Base-by-base conservation (phyloP, 1,140 invertebrate genomes). In the Diprion similis region DNA sequence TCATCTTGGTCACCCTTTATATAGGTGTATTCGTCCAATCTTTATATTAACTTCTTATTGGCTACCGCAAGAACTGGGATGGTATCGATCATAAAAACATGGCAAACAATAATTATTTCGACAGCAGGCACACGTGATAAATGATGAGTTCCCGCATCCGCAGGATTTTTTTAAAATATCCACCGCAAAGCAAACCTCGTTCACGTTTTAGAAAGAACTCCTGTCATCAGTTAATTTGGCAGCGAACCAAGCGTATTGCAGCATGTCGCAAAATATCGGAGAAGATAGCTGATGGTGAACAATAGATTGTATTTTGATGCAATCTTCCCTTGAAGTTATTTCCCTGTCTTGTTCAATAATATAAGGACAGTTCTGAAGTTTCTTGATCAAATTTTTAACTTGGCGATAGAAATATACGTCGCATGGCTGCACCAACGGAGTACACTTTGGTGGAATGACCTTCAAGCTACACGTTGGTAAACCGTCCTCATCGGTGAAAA, bases 341-440 rank as follows among this genome's bases (percentile, higher is more conserved):
- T 75, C 51, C 18, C 73, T 48, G 13, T 77, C 66, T n/a, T 71
- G 24, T 69, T 77, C 3, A 11, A 77, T 24, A 6, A 77, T 19
- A 71, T 72, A 13, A 17, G 67, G 15, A 11, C 51, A 72, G 48
- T 64, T 59, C 18, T 71, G 46, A 19, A 19, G 11, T 17, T 46
- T 46, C 37, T 64, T 10, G 24, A 71, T 71, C 4, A 71, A 64
- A 37, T 71, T 71, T 66, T 71, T 46, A 8, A 71, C 66, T n/a
- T 18, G 66, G 10, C 66, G n/a, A 24, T 67, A 67, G n/a, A 67
- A 67, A 67, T 67, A 67, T 10, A 77, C 78, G 15, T 78, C 76
- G 10, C 76, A 76, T 0, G 78, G 66, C 46, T 78, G 74, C 3
- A 66, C 48, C 4, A 77, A 19, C 18, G 76, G 74, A 2, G 78